Conservation (phyloP, 2,113 vertebrate species). For the Cyprinodon brontotheroides region DNA sequence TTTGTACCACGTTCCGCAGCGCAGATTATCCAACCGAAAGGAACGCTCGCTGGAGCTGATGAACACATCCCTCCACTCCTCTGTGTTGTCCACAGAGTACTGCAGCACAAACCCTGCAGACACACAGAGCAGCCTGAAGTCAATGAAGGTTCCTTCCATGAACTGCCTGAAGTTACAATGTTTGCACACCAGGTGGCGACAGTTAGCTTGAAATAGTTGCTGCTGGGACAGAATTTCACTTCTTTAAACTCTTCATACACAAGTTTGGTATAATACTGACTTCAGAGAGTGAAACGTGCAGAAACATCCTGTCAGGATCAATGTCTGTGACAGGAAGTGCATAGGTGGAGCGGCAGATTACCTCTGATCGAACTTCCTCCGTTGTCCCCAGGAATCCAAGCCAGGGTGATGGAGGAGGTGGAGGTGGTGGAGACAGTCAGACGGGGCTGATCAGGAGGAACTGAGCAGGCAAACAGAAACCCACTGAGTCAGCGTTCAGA, state of each 20-base stretch:
- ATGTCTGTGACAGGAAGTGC: neutral
- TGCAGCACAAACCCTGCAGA: constrained; percentile 94
- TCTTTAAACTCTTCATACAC: constrained; percentile 14
- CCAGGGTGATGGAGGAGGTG: constrained; percentile 94
- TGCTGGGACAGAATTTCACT: neutral
- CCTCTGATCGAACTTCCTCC: constrained; percentile 88
- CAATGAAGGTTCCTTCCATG: neutral
- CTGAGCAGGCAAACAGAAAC: constrained; percentile 64
- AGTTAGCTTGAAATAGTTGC: constrained; percentile 11
- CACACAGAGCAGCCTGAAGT: constrained; percentile 21
- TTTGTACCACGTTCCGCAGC: constrained; percentile 99
- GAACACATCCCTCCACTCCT: constrained; percentile 97
- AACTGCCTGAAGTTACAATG: constrained; percentile 17
- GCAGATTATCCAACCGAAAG: constrained; percentile 95
- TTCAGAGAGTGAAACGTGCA: constrained; percentile 5
- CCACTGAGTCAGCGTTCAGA: constrained; percentile 12
- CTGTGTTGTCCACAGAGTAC: constrained; percentile 98
- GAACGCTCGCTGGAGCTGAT: constrained; percentile 95
- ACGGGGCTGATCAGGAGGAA: constrained; percentile 96
- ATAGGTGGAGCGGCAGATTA: constrained; percentile 20
- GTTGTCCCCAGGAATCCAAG: constrained; percentile 98
- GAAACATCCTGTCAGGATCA: neutral
- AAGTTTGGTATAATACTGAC: constrained; percentile 17
- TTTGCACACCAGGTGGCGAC: constrained; percentile 64
- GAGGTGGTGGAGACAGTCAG: constrained; percentile 97